phyloP scores from a whole-genome alignment of 2,113 vertebrate species.

The Dinomys branickii region DNA sequence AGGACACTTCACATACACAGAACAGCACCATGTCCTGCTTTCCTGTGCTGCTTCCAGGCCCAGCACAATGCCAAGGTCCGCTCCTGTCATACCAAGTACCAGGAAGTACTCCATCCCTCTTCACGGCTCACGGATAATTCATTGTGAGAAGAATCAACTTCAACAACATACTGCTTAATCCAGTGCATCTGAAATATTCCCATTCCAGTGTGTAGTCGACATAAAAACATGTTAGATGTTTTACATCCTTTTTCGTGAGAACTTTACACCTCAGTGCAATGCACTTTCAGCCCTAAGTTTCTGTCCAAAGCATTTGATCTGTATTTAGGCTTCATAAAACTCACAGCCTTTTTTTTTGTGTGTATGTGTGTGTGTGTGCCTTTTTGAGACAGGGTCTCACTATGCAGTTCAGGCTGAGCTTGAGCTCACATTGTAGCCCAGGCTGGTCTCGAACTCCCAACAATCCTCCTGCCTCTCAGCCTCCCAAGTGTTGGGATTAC shows the following conservation, averaged over 20 bases:
- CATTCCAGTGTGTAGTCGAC: neutral
- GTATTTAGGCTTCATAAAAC: neutral
- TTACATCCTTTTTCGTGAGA: neutral
- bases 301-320: neutral
- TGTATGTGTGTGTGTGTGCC: no score
- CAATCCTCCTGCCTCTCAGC: no score
- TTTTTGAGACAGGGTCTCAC: no score
- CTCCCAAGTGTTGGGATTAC: no score
- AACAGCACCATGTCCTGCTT: rapidly evolving
- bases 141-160: neutral
- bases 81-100: rapidly evolving
- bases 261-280: rapidly evolving
- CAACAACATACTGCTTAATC: no score
- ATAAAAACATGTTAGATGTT: neutral
- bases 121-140: neutral
- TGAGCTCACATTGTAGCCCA: no score
- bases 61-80: rapidly evolving
- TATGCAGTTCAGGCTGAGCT: no score
- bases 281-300: neutral
- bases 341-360: neutral
- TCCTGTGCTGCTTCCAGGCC: neutral
- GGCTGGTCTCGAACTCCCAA: no score
- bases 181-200: neutral
- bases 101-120: rapidly evolving
- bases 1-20: rapidly evolving